A percentile compares a stretch with the other conserved stretches of the same genome.
These are phyloP conservation scores for Anodontia alba DNA, from an alignment of 2,888 invertebrate species.

Conservation along the genomic window DNA sequence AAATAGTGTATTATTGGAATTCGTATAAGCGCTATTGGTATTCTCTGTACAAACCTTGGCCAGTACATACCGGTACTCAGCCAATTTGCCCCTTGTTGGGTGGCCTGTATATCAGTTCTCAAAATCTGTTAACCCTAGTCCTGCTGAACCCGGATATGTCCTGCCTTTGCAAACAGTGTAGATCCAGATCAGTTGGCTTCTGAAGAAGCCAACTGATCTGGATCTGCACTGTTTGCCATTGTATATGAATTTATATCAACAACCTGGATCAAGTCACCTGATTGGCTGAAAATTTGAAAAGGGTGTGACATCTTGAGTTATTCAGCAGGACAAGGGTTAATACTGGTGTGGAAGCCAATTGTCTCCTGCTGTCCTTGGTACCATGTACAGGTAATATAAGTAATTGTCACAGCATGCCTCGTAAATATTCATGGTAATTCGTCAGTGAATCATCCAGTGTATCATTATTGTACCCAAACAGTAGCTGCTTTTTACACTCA, in stretches of 20 bases:
- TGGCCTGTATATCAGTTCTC: background rate
- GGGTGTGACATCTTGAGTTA: too few species aligned
- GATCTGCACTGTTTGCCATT: background rate
- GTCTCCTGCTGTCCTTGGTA: background rate
- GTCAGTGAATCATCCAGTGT: too few species aligned
- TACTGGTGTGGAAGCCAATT: conserved; percentile 7
- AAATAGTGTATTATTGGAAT: too few species aligned
- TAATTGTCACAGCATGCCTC: background rate
- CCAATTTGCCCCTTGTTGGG: background rate
- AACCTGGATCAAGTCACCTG: too few species aligned
- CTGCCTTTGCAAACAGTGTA: background rate
- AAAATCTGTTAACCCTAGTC: too few species aligned
- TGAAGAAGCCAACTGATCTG: background rate
- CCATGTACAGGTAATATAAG: background rate
- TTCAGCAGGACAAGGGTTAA: background rate
- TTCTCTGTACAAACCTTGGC: too few species aligned
- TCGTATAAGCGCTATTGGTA: too few species aligned
- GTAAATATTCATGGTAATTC: background rate
- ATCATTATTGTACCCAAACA: too few species aligned
- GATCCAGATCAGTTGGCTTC: background rate
- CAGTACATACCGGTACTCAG: too few species aligned
- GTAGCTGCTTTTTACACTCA: too few species aligned
- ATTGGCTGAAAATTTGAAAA: too few species aligned
- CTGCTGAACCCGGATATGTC: background rate
- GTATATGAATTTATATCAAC: too few species aligned